Percentiles rank a stretch among this genome's conserved stretches.
phyloP scores from a whole-genome alignment of 2,113 vertebrate species.

The Alces alces region DNA sequence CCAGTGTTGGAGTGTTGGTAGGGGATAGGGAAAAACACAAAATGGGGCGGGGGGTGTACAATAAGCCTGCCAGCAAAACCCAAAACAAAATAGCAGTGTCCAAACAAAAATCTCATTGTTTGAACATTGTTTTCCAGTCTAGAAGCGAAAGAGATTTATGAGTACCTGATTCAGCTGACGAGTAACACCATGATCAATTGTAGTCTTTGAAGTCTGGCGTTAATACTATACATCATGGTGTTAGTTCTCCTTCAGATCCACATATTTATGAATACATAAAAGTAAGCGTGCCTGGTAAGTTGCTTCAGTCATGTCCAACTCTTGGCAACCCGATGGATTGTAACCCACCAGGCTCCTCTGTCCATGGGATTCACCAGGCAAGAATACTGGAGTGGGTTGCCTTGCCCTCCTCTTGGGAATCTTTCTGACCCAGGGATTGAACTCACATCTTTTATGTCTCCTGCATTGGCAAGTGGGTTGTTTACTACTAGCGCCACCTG shows the following conservation, averaged over 20 bases:
- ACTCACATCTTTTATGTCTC: background rate
- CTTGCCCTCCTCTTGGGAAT: background rate
- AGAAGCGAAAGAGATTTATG: background rate
- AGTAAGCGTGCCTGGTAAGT: background rate
- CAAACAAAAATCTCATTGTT: background rate
- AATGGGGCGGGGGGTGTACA: background rate
- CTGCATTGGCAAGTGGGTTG: background rate
- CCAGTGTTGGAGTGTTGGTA: background rate
- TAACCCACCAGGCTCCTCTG: background rate
- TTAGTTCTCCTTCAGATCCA: background rate
- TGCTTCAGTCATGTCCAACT: background rate
- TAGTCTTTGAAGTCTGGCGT: background rate
- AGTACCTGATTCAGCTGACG: background rate
- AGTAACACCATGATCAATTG: background rate
- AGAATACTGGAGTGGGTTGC: background rate
- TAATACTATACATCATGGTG: background rate
- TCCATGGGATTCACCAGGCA: background rate
- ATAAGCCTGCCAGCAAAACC: background rate
- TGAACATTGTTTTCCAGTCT: conserved; percentile 7
- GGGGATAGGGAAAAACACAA: background rate
- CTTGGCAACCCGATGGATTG: background rate
- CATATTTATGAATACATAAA: background rate
- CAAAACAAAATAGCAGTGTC: background rate
- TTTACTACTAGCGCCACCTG: background rate
- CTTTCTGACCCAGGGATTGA: background rate